Evolutionary conservation across 2,113 vertebrate genomes (phyloP).

Genomic region (Patagioenas fasciata): DNA sequence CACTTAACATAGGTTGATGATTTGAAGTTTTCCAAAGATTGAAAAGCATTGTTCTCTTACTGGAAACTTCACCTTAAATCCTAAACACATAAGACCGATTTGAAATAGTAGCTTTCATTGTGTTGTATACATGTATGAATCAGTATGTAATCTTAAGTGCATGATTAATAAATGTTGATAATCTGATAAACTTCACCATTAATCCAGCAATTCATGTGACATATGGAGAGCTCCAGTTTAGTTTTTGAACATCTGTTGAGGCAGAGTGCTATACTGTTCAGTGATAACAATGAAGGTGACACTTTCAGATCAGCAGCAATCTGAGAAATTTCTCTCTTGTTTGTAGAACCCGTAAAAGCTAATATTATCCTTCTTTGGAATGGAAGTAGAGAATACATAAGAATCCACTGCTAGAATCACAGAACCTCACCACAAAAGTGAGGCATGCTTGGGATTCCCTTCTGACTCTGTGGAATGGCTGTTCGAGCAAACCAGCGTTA

Average conservation of each 20-base stretch:
- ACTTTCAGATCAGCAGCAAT: background rate
- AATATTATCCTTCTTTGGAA: background rate
- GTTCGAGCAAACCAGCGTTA: background rate
- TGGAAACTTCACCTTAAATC: background rate
- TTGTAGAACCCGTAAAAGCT: background rate
- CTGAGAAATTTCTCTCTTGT: background rate
- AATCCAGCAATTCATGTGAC: background rate
- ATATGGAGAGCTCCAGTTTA: fast-evolving
- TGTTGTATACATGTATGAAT: background rate
- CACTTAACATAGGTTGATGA: background rate
- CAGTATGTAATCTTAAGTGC: background rate
- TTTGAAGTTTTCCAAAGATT: background rate
- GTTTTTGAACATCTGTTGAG: background rate
- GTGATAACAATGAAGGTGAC: background rate
- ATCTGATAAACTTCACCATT: background rate
- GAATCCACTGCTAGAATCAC: background rate
- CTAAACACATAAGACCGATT: background rate
- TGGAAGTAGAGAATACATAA: background rate
- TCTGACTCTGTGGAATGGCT: background rate
- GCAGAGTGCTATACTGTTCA: background rate
- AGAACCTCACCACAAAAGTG: background rate
- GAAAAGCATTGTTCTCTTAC: background rate
- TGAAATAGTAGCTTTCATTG: background rate
- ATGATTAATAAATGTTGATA: background rate
- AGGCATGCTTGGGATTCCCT: background rate